Evolutionary conservation across 2,113 vertebrate genomes (phyloP).

Genomic region (Elephantulus edwardii): DNA sequence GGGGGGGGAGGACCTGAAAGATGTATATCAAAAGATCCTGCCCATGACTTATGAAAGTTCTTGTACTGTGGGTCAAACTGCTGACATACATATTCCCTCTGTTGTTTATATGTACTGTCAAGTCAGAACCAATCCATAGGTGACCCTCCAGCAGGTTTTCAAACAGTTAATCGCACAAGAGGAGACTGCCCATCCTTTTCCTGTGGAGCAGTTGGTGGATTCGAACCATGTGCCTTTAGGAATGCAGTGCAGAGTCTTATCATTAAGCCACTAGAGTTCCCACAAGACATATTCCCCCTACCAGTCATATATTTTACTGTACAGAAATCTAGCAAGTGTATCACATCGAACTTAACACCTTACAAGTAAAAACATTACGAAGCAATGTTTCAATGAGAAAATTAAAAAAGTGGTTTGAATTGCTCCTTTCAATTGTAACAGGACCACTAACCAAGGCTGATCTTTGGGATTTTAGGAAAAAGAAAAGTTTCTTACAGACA

Average conservation of each 20-base stretch:
- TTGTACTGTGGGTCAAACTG: neutral
- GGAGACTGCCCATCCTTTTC: too few relatives aligned
- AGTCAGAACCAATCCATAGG: too few relatives aligned
- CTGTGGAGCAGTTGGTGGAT: too few relatives aligned
- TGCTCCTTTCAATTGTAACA: neutral
- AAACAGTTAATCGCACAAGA: too few relatives aligned
- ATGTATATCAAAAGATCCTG: neutral
- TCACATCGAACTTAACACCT: neutral
- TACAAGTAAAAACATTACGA: conserved; percentile 36
- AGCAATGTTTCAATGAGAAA: conserved; percentile 34
- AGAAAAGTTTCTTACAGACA: too few relatives aligned
- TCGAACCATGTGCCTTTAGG: too few relatives aligned
- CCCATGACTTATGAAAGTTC: neutral
- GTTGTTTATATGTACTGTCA: too few relatives aligned
- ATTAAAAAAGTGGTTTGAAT: neutral
- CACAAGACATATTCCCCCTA: too few relatives aligned
- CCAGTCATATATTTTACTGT: neutral
- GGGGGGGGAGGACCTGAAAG: too few relatives aligned
- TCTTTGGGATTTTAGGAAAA: neutral
- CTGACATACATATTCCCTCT: neutral
- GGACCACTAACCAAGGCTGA: neutral
- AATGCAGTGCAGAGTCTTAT: too few relatives aligned
- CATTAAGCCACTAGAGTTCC: too few relatives aligned
- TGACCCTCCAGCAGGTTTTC: too few relatives aligned
- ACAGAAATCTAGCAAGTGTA: neutral